phyloP scores from a whole-genome alignment of 2,113 vertebrate genomes.

The Tragelaphus buxtoni region DNA sequence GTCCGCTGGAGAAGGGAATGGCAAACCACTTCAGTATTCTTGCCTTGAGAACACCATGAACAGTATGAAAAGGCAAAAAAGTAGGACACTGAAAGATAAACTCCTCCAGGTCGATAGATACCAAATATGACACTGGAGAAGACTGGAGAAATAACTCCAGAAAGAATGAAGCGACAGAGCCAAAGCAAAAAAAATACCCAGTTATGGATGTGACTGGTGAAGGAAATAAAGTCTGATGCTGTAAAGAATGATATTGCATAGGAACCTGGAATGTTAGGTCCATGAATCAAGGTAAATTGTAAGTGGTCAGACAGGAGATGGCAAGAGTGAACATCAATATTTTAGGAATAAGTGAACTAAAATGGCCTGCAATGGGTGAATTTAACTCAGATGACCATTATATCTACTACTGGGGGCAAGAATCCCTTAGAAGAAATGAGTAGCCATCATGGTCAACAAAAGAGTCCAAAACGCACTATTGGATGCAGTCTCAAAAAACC shows the following conservation, averaged over 20 bases:
- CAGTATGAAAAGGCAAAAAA: not conserved
- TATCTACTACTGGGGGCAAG: no score
- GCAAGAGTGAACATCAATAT: not conserved
- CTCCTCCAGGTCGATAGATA: rapidly evolving
- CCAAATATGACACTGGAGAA: not conserved
- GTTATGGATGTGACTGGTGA: not conserved
- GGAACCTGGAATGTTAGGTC: not conserved
- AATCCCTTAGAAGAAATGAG: no score
- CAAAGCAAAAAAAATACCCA: not conserved
- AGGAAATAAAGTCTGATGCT: not conserved
- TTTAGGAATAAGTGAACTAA: no score
- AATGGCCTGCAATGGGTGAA: no score
- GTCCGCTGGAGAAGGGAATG: not conserved
- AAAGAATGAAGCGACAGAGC: rapidly evolving
- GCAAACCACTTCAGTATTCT: not conserved
- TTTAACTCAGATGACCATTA: no score
- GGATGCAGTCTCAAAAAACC: no score
- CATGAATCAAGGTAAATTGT: not conserved
- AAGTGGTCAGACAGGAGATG: not conserved
- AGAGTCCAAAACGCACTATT: no score
- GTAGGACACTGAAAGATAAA: not conserved
- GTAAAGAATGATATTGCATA: not conserved
- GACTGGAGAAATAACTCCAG: not conserved
- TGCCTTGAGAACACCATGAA: not conserved
- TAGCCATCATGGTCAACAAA: no score